Evolutionary conservation across 2,113 vertebrate genomes (phyloP).

Genomic region (Etheostoma cragini): DNA sequence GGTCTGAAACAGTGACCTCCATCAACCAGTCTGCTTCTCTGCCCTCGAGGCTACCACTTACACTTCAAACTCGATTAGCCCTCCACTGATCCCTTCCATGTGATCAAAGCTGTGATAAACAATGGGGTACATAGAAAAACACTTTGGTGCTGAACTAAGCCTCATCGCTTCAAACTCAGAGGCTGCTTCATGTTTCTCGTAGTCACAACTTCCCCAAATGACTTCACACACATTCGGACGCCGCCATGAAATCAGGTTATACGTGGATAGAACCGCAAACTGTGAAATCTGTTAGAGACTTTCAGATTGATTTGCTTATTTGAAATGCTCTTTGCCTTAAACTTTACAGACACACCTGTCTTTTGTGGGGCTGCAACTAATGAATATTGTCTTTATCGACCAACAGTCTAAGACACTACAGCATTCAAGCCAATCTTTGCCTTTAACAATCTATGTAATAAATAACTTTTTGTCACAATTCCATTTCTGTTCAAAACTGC

Average conservation of each 20-base stretch:
- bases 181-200: slow-evolving; percentile 22
- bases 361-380: too few species aligned
- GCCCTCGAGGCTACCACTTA: slow-evolving; percentile 25
- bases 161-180: slow-evolving; percentile 9
- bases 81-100: slow-evolving; percentile 47
- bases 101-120: slow-evolving; percentile 37
- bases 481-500: too few species aligned
- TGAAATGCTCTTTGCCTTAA: background rate
- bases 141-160: slow-evolving; percentile 6
- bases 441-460: background rate
- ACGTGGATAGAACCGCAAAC: background rate
- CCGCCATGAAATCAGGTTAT: slow-evolving; percentile 41
- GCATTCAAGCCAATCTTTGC: background rate
- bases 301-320: background rate
- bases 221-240: slow-evolving; percentile 13
- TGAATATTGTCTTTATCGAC: background rate
- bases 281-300: background rate
- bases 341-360: background rate
- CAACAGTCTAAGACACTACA: too few species aligned
- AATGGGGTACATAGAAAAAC: background rate
- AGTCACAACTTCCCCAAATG: slow-evolving; percentile 28
- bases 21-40: slow-evolving; percentile 14
- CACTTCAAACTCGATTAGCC: slow-evolving; percentile 23
- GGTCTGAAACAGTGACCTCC: slow-evolving; percentile 27
- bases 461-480: background rate